Evolutionary conservation across 1,140 invertebrate species (phyloP), one percentile per base, ranked within the genome.

Genomic region (Zaprionus kolodkinae): DNA sequence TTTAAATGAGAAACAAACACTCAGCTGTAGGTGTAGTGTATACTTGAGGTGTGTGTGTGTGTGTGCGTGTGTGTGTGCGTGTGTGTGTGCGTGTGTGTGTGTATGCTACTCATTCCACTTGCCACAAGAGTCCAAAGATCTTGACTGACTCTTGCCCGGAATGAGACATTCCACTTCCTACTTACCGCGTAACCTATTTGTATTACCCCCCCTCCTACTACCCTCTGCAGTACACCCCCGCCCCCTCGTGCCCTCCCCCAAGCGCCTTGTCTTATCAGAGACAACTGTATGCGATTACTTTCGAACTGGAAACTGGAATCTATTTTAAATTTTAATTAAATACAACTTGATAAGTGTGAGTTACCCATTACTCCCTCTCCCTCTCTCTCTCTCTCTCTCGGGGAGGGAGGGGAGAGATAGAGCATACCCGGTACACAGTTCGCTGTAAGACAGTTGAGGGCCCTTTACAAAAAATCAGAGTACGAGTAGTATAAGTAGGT

Each of bases 401-500:
- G 36, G 10, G 36, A 13, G 10, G 36, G 3, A 4, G 36, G 38
- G 38, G 12, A 3, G 5, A 40, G 38, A 11, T 40, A 13, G 38
- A 13, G 38, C n/a, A 7, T 45, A 45, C n/a, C 40, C n/a, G 40
- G 40, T 15, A 15, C 40, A 12, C 4, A 13, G 13, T 40, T n/a
- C 7, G n/a, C n/a, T n/a, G 40, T 43, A 15, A 48, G 15, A 17
- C 45, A 3, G 3, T 7, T 25, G 52, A 67, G 64, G 33, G 71
- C 71, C 64, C 55, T 60, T 68, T 36, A 35, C n/a, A 21, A 52
- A 21, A 52, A 72, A 66, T 59, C 70, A 59, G 38, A 56, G 68
- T 63, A 48, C 45, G 45, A 48, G 9, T 12, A 38, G 10, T 36
- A 65, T 27, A 48, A 50, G 60, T 50, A 25, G 38, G 21, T 21